Base-by-base conservation (phyloP, 1,140 invertebrate genomes). In the Acromyrmex echinatior region DNA sequence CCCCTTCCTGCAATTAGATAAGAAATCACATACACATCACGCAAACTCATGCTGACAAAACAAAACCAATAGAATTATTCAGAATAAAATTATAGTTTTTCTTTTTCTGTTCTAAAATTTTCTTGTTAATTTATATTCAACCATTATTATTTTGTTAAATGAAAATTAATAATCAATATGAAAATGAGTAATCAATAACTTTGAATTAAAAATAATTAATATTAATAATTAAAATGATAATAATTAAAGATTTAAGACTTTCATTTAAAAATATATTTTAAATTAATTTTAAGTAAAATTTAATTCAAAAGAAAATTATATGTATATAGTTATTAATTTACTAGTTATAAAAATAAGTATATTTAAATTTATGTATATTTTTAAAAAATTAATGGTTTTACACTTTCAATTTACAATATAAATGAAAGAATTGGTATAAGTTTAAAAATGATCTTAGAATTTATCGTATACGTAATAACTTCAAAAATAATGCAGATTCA, bases 1-100 rank as follows among this genome's bases (percentile, higher is more conserved):
- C 94, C 74, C 94, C 94, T 86, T 96, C 96, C 96, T 96, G 73
- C 25, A 85, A 68, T 77, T 79, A 86, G 76, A 31, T 84, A 86
- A 80, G 12, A 51, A 73, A 82, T 58, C 12, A 45, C 18, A 45
- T 10, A 45, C 31, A 35, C 31, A 35, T 6, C 39, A 45, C 39
- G 25, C 49, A 56, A 39, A 84, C 6, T 21, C 6, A 31, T 45
- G 60, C 45, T 14, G 2, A 45, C 25, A 1, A 76, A 71, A 25
- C 0, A 66, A 51, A 56, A 28, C 1, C 18, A 73, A 16, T 60
- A 12, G 6, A 25, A 25, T 14, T 9, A 77, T 60, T 0, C 14
- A 6, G 14, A 9, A 77, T 14, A 21, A 14, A 31, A 60, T 39
- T 76, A n/a, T 45, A 45, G 0, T 25, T 49, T 7, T 78, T 18